phyloP scores from a whole-genome alignment of 2,113 vertebrate species.

The Coregonus clupeaformis region DNA sequence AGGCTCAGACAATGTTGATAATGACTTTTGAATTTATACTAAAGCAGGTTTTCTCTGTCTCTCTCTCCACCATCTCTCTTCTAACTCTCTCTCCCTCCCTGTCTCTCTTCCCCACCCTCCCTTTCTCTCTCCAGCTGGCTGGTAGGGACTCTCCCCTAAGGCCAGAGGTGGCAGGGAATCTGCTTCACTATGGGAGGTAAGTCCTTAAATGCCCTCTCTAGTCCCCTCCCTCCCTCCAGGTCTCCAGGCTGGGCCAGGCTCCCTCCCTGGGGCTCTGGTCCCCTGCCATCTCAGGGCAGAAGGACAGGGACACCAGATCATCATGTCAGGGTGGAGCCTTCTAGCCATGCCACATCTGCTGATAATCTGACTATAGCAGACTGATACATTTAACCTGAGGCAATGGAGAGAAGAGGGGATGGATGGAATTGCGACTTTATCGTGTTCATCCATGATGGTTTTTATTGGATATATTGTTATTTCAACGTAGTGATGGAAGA shows the following conservation, averaged over 20 bases:
- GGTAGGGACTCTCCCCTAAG: conserved; percentile 94
- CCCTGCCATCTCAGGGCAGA: too few relatives aligned
- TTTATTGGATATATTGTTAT: too few relatives aligned
- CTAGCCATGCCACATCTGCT: background rate
- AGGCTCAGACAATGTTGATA: background rate
- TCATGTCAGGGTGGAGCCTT: background rate
- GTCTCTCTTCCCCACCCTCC: background rate
- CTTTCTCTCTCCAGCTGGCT: conserved; percentile 75
- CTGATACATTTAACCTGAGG: background rate
- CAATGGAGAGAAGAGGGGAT: background rate
- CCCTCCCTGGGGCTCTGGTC: background rate
- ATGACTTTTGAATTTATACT: background rate
- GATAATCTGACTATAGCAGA: background rate
- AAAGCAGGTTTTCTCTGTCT: background rate
- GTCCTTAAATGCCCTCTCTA: background rate
- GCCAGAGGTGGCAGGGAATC: conserved; percentile 91
- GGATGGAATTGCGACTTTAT: background rate
- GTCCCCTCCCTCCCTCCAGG: background rate
- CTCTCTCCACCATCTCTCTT: background rate
- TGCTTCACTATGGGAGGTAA: conserved; percentile 97
- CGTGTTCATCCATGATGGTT: too few relatives aligned
- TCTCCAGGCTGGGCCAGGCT: background rate
- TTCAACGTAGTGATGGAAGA: background rate
- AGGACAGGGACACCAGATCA: too few relatives aligned
- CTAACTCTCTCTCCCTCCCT: background rate